Base-by-base conservation (phyloP, 2,888 invertebrate genomes). In the Eudasyphora cyanicolor region DNA sequence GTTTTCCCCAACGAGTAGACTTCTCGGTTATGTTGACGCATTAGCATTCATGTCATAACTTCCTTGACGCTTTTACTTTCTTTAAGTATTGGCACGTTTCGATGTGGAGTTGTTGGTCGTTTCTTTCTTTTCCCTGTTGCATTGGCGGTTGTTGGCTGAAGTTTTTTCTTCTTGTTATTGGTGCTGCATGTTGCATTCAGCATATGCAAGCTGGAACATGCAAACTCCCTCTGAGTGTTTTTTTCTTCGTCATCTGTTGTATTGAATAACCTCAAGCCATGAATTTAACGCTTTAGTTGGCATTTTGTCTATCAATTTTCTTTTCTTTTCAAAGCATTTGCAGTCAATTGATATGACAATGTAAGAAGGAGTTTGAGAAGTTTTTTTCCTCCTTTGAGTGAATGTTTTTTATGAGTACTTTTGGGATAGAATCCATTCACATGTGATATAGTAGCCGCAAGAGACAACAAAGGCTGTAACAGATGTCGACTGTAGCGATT, bases 51-150 rank as follows among this genome's bases (percentile, higher is more conserved):
- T 73, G 84, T 84, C 81, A 67, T 74, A 84, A 81, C 81, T 84
- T 84, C 81, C 81, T 79, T 79, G 78, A 73, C 81, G 81, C 81
- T 84, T 84, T 81, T 84, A 81, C 81, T 84, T 84, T 81, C 67
- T 10, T 78, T 62, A 62, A 78, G 38, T 60, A 60, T 64, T 71
- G 70, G 75, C 80, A 84, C 75, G 80, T 80, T 74, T 84, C 42
- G 21, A 38, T 54, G 42, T 49, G 35, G 32, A 5, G 32, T 62
- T 64, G 29, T 60, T 60, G 17, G 17, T 38, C n/a, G n/a, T n/a
- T n/a, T n/a, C n/a, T n/a, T n/a, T n/a, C n/a, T n/a, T n/a, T n/a
- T n/a, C n/a, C n/a, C n/a, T n/a, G n/a, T n/a, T n/a, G n/a, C n/a
- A n/a, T n/a, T n/a, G 12, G n/a, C 19, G 14, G 64, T 64, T 29